phyloP scores from a whole-genome alignment of 2,797 vertebrate genomes.

The Gambelia wislizenii region DNA sequence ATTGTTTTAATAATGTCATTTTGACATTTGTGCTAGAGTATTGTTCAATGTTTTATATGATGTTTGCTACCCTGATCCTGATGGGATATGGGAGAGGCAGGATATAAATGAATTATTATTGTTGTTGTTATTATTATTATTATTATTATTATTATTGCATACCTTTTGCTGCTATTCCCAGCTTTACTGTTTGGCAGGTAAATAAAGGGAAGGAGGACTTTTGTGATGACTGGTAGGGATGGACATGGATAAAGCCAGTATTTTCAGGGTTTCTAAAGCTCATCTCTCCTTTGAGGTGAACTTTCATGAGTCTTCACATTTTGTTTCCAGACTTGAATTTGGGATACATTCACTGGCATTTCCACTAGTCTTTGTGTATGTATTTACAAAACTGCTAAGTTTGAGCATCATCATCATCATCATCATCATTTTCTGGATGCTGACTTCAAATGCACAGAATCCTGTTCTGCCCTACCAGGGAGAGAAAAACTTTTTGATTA shows the following conservation, averaged over 20 bases:
- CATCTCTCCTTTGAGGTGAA: background rate
- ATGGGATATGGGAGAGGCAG: too few relatives aligned
- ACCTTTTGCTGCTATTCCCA: background rate
- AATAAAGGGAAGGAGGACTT: background rate
- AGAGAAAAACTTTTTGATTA: background rate
- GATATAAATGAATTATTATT: too few relatives aligned
- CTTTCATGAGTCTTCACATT: background rate
- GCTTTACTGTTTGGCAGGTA: background rate
- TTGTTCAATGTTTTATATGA: too few relatives aligned
- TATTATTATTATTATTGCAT: too few relatives aligned
- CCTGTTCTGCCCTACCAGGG: background rate
- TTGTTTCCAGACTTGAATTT: background rate
- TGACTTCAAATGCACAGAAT: background rate
- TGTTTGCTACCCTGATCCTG: too few relatives aligned
- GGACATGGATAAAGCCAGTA: background rate
- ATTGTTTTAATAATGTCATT: too few relatives aligned
- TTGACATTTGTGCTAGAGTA: too few relatives aligned
- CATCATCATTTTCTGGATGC: background rate
- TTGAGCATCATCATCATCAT: too few relatives aligned
- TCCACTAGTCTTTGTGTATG: background rate
- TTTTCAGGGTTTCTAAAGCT: background rate
- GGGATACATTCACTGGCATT: background rate
- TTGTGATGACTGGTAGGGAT: background rate
- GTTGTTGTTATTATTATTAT: too few relatives aligned
- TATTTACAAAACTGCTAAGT: background rate